These are phyloP conservation scores for Mycogona germanica DNA, from an alignment of 2,888 invertebrate genomes.

Conservation along the genomic window DNA sequence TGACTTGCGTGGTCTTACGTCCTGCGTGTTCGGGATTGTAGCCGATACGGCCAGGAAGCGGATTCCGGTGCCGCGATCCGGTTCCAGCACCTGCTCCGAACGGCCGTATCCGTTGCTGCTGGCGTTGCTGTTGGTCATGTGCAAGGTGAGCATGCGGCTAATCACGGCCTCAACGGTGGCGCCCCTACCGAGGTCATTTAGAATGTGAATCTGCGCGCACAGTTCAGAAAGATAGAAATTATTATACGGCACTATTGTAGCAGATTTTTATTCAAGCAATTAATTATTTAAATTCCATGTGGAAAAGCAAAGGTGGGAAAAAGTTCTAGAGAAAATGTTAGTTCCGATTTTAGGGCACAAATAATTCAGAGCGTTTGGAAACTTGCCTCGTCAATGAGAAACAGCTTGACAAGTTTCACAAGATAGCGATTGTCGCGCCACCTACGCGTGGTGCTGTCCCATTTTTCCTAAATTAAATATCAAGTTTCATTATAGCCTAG, in stretches of 20 bases:
- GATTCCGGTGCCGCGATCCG: background rate
- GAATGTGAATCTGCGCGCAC: slow-evolving; percentile 44
- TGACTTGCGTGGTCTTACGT: slow-evolving; percentile 37
- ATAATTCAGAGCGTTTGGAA: too few relatives aligned
- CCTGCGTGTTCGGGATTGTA: slow-evolving; percentile 62
- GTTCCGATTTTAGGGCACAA: background rate
- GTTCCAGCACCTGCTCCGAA: too few relatives aligned
- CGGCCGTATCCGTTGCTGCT: too few relatives aligned
- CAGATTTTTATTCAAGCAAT: too few relatives aligned
- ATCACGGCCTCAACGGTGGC: slow-evolving; percentile 66
- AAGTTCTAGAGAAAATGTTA: background rate
- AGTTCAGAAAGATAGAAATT: slow-evolving; percentile 13
- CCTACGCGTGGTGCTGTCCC: slow-evolving; percentile 63
- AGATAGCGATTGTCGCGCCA: slow-evolving; percentile 54
- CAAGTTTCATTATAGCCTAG: background rate
- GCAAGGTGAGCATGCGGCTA: slow-evolving; percentile 52
- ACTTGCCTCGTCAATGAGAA: slow-evolving; percentile 57
- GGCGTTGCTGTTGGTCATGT: background rate
- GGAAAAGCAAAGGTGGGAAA: background rate
- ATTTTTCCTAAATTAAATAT: slow-evolving; percentile 47
- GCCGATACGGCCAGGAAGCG: slow-evolving; percentile 66
- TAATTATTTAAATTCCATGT: slow-evolving; percentile 26
- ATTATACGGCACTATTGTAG: too few relatives aligned
- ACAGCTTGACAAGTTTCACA: slow-evolving; percentile 48
- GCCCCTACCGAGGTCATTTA: slow-evolving; percentile 57